These are phyloP conservation scores for Kryptolebias marmoratus DNA, from an alignment of 2,113 vertebrate genomes.

Conservation along the genomic window DNA sequence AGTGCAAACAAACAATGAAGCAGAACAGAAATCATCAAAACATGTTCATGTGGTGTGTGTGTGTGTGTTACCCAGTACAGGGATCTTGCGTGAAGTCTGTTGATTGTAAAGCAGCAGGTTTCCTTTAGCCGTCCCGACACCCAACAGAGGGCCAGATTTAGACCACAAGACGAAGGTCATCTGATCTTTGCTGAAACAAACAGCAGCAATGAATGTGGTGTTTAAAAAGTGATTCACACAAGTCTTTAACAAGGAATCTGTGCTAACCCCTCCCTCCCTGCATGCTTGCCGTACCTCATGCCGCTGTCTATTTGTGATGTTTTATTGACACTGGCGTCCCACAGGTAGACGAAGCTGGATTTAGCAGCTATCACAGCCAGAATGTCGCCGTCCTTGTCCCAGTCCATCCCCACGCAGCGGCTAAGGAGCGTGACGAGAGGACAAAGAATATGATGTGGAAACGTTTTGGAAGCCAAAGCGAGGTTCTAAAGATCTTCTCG, in stretches of 20 bases:
- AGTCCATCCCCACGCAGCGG: conserved; percentile 91
- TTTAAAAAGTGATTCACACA: background rate
- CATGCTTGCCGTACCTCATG: conserved; percentile 85
- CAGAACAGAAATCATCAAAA: background rate
- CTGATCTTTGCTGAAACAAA: conserved; percentile 83
- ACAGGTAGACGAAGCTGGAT: conserved; percentile 89
- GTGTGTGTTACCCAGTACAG: conserved; percentile 87
- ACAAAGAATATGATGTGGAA: background rate
- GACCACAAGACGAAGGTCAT: conserved; percentile 96
- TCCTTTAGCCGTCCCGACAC: conserved; percentile 93
- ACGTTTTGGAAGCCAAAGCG: background rate
- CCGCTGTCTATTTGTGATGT: conserved; percentile 91
- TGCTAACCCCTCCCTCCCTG: background rate
- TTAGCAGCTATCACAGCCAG: conserved; percentile 94
- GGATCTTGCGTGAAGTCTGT: conserved; percentile 96
- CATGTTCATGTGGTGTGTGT: conserved; percentile 3
- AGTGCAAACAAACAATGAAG: background rate
- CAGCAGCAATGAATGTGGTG: background rate
- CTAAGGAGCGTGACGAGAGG: conserved; percentile 63
- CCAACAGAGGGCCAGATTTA: conserved; percentile 87
- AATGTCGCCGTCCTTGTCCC: conserved; percentile 96
- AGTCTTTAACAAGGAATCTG: background rate
- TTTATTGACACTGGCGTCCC: conserved; percentile 95
- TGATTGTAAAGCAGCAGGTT: conserved; percentile 96
- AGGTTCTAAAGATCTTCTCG: conserved; percentile 8